Evolutionary conservation across 1,140 invertebrate species (phyloP), one percentile per base, ranked within the genome.

Genomic region (Aricia agestis): DNA sequence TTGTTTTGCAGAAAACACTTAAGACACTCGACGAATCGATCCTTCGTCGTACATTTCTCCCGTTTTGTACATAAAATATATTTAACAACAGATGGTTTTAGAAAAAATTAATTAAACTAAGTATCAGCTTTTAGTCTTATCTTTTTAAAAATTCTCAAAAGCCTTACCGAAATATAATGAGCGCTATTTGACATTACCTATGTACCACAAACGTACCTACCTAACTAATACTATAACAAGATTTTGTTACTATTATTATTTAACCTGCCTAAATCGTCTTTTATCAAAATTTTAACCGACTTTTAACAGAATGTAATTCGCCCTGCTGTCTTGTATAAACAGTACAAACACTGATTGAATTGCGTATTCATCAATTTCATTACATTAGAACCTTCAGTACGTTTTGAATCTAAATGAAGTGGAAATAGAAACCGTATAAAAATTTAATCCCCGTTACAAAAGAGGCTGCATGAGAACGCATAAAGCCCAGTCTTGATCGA

Each of bases 361-460:
- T 52, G 13, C 13, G 45, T 52, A 52, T 52, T 52, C 45, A 52
- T 52, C 6, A 52, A 52, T 52, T 52, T 15, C 11, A 52, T 52
- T 52, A 52, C 45, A 52, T 52, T 52, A 15, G 45, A 52, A 52
- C 45, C 45, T 52, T 52, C 45, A 15, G 13, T 15, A 4, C 10
- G 45, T 52, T 52, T 52, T 52, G 45, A 52, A 52, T 52, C 45
- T 52, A 52, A 52, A 52, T 52, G 45, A 52, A 52, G 45, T 52
- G 45, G 45, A 52, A 52, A 52, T 11, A 52, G 45, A 52, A 52
- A 52, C 45, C 45, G 45, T 52, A 52, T 52, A 52, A 52, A 36
- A 52, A 52, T 52, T 11, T 52, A 52, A 52, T 52, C 45, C 45
- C 45, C 45, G 45, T 52, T 52, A 52, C 45, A 52, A 52, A 52